These are phyloP conservation scores for human DNA, from an alignment of 2,113 vertebrate species.

Conservation along the genomic window DNA sequence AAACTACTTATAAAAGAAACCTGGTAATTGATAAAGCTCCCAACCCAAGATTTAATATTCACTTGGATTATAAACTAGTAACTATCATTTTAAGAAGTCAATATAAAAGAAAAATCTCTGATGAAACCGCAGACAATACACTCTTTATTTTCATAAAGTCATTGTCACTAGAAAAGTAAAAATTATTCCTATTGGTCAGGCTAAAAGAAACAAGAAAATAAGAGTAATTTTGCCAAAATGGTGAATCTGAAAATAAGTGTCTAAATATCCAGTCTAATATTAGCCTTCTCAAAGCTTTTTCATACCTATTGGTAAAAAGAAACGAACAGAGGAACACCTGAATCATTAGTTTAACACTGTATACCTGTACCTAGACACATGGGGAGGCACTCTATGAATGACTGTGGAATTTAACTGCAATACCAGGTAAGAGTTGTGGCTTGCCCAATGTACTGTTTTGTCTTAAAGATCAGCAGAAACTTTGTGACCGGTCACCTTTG, in stretches of 20 bases:
- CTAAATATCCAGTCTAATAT: background rate
- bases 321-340: background rate
- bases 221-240: background rate
- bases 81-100: conserved; percentile 23
- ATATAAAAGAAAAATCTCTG: conserved; percentile 11
- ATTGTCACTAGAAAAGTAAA: conserved; percentile 12
- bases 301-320: background rate
- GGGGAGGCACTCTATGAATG: background rate
- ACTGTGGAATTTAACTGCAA: background rate
- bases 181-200: background rate
- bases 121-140: background rate
- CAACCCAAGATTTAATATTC: background rate
- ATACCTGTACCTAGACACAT: background rate
- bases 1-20: background rate
- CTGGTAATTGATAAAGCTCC: background rate
- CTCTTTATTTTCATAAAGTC: conserved; percentile 4
- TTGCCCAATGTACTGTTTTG: background rate
- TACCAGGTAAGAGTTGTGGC: background rate
- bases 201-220: background rate
- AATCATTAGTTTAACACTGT: background rate
- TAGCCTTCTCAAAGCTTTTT: background rate
- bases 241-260: background rate
- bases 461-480: conserved; percentile 29
- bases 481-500: background rate
- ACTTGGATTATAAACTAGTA: background rate